phyloP scores from a whole-genome alignment of 2,113 vertebrate genomes.

The Gymnogyps californianus region DNA sequence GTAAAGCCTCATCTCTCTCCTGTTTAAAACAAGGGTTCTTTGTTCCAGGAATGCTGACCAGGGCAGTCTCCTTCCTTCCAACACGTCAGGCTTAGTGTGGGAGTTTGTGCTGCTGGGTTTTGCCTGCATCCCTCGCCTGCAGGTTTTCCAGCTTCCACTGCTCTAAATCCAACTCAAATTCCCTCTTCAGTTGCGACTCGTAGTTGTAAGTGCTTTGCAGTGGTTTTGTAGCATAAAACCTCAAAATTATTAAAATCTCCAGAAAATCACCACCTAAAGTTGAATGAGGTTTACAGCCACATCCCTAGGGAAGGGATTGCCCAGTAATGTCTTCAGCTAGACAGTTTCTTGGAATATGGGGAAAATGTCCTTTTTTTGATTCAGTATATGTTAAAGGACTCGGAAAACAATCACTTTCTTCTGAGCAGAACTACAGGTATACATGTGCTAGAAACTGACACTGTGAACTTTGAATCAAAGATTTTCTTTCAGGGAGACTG shows the following conservation, averaged over 20 bases:
- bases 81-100: accelerated
- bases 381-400: neutral
- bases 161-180: neutral
- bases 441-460: neutral
- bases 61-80: neutral
- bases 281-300: neutral
- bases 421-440: neutral
- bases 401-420: neutral
- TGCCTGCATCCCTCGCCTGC: neutral
- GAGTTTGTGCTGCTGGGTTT: neutral
- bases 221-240: neutral
- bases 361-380: neutral
- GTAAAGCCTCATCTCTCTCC: neutral
- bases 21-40: neutral
- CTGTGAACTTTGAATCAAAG: neutral
- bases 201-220: neutral
- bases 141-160: neutral
- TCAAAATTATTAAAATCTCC: neutral
- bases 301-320: neutral
- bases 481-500: constrained; percentile 10
- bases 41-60: neutral
- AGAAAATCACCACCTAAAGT: neutral
- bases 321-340: neutral
- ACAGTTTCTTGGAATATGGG: neutral
- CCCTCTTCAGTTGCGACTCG: neutral